Evolutionary conservation across 1,140 invertebrate species (phyloP).

Genomic region (Bombus huntii): DNA sequence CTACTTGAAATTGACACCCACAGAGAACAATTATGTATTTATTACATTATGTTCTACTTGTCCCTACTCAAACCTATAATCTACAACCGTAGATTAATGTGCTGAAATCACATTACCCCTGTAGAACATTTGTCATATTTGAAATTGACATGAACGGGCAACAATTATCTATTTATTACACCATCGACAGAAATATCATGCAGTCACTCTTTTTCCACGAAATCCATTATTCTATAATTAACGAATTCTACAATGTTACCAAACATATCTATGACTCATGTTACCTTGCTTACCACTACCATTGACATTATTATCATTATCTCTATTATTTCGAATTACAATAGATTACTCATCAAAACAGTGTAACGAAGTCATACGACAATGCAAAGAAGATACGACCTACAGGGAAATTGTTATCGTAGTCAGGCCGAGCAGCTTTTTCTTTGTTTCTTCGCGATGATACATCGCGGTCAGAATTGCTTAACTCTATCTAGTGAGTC

Average conservation of each 20-base stretch:
- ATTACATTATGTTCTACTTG: background rate
- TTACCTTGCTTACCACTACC: background rate
- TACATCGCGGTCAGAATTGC: conserved; percentile 40
- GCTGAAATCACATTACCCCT: background rate
- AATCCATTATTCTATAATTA: background rate
- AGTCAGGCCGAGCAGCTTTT: conserved; percentile 28
- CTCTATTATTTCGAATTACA: background rate
- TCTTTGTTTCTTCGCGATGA: conserved; percentile 39
- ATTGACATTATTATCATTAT: background rate
- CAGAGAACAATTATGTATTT: too few species aligned
- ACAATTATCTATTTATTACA: background rate
- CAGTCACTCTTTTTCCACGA: background rate
- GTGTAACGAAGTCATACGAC: background rate
- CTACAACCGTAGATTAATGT: too few species aligned
- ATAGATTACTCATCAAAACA: background rate
- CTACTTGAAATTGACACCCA: too few species aligned
- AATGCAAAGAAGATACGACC: background rate
- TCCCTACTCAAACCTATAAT: background rate
- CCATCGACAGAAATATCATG: background rate
- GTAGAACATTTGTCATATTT: background rate
- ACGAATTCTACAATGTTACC: background rate
- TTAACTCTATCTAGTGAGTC: conserved; percentile 35
- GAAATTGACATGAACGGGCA: background rate
- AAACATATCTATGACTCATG: background rate
- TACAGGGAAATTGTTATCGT: conserved; percentile 39